Evolutionary conservation across 2,888 invertebrate genomes (phyloP).

Genomic region (Caenorhabditis imperialis): DNA sequence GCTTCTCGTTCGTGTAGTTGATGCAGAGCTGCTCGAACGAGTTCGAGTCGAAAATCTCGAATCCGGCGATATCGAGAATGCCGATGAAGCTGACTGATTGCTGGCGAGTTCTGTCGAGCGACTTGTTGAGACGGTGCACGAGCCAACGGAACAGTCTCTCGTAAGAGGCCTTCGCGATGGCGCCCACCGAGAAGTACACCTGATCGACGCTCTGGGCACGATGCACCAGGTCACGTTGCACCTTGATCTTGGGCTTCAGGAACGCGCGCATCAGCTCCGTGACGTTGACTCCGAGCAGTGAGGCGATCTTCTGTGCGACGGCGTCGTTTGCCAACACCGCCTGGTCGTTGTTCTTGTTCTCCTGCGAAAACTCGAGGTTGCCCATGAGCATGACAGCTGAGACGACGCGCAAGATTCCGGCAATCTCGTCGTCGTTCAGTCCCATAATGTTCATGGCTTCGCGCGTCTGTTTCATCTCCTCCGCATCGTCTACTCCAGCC

Average conservation of each 20-base stretch:
- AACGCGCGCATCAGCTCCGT: conserved; percentile 98
- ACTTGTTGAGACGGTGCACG: conserved; percentile 81
- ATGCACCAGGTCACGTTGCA: conserved; percentile 96
- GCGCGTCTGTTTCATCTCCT: conserved; percentile 92
- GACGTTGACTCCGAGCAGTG: conserved; percentile 89
- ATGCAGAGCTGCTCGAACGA: conserved; percentile 99
- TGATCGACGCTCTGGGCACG: conserved; percentile 99
- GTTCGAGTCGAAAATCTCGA: conserved; percentile 83
- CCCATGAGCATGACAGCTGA: conserved; percentile 96
- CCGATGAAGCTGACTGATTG: conserved; percentile 99
- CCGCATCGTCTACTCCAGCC: conserved; percentile 90
- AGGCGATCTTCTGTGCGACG: conserved; percentile 90
- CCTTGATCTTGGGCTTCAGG: conserved; percentile 93
- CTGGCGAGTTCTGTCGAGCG: conserved; percentile 94
- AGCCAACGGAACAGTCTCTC: conserved; percentile 90
- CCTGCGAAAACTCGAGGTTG: conserved; percentile 98
- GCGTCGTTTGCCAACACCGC: conserved; percentile 98
- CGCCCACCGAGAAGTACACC: conserved; percentile 96
- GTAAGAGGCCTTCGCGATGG: conserved; percentile 97
- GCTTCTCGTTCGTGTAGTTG: conserved; percentile 98
- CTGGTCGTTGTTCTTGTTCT: conserved; percentile 94
- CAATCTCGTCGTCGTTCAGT: conserved; percentile 92
- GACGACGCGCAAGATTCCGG: conserved; percentile 92
- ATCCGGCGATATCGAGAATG: conserved; percentile 97
- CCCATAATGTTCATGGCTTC: conserved; percentile 99